Conservation (phyloP, 2,888 invertebrate species). For the Liodrosophila aerea region DNA sequence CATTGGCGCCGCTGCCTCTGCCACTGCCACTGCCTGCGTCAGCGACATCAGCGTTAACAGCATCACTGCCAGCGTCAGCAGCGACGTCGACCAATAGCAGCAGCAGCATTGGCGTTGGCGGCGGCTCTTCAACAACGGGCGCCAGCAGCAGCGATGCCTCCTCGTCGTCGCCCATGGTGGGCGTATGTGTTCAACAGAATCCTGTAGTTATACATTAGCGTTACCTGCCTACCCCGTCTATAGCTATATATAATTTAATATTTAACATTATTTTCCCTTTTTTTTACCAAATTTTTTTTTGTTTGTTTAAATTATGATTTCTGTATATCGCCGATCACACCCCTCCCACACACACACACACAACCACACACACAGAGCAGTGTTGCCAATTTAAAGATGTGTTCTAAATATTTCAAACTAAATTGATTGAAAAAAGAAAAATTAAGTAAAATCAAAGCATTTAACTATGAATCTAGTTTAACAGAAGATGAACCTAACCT, state of each 20-base stretch:
- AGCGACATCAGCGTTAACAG: conserved; percentile 32
- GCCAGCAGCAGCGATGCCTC: conserved; percentile 63
- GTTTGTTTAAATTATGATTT: neutral
- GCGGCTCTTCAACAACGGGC: conserved; percentile 16
- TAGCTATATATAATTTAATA: conserved; percentile 36
- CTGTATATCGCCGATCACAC: conserved; percentile 24
- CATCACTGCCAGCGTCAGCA: conserved; percentile 44
- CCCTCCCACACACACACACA: conserved; percentile 9
- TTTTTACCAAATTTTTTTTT: conserved; percentile 13
- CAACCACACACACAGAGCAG: conserved; percentile 4
- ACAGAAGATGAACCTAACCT: too few relatives aligned
- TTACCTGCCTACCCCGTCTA: conserved; percentile 57
- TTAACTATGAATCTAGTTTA: too few relatives aligned
- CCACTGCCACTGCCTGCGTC: conserved; percentile 45
- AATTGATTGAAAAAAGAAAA: too few relatives aligned
- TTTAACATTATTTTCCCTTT: conserved; percentile 3
- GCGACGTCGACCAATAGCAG: conserved; percentile 17
- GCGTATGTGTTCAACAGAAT: conserved; percentile 95
- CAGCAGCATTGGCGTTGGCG: conserved; percentile 44
- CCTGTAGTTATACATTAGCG: conserved; percentile 92
- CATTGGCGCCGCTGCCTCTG: conserved; percentile 55
- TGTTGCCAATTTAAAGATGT: too few relatives aligned
- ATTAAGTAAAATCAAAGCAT: too few relatives aligned
- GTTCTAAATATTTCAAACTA: too few relatives aligned
- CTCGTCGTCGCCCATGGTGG: conserved; percentile 92